Evolutionary conservation across 2,797 vertebrate genomes (phyloP).

Genomic region (Philypnodon macrostomus): DNA sequence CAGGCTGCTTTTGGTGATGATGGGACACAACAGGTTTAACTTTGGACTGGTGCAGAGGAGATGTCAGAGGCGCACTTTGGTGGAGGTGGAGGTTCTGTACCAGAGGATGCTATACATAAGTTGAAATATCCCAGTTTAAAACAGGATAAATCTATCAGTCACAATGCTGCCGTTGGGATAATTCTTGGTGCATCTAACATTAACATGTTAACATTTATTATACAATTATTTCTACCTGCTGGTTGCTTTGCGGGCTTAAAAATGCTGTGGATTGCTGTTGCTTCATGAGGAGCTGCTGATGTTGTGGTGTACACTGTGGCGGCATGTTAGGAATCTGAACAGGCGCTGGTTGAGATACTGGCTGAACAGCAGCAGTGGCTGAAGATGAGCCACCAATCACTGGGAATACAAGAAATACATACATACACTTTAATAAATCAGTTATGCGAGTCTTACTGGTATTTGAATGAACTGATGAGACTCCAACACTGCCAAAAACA

Average conservation of each 20-base stretch:
- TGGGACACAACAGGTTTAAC: slow-evolving; percentile 57
- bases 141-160: not conserved
- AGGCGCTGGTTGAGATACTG: slow-evolving; percentile 69
- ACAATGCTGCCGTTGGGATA: not conserved
- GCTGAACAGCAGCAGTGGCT: slow-evolving; percentile 68
- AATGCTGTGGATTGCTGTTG: slow-evolving; percentile 75
- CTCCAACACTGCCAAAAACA: too few species aligned
- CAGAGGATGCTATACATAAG: slow-evolving; percentile 76
- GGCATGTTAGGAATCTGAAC: slow-evolving; percentile 71
- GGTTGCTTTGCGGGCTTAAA: slow-evolving; percentile 69
- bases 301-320: slow-evolving; percentile 83
- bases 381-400: slow-evolving; percentile 57
- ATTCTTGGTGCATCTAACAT: not conserved
- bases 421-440: not conserved
- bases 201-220: not conserved
- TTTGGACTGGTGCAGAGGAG: slow-evolving; percentile 61
- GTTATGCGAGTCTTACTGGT: too few species aligned
- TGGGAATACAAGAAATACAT: not conserved
- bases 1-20: slow-evolving; percentile 50
- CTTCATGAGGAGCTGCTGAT: slow-evolving; percentile 88
- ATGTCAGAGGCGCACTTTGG: slow-evolving; percentile 61
- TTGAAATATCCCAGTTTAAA: slow-evolving; percentile 18
- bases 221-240: too few species aligned
- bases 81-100: slow-evolving; percentile 78
- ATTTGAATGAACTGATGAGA: too few species aligned